phyloP scores from a whole-genome alignment of 1,140 invertebrate genomes.

The Drosophila lacteicornis region DNA sequence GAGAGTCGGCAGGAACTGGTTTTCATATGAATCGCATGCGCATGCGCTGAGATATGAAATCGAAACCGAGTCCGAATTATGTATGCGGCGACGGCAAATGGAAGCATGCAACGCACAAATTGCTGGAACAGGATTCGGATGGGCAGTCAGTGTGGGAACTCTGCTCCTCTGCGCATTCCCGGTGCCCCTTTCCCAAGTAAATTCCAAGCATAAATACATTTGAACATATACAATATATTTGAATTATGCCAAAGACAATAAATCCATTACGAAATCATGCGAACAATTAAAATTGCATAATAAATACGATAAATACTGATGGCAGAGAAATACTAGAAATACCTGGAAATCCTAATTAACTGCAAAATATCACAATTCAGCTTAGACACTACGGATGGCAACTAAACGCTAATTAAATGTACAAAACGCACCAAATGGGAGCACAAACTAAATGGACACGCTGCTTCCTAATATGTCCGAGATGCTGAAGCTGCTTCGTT shows the following conservation, averaged over 20 bases:
- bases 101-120: conserved; percentile 38
- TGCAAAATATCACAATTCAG: conserved; percentile 82
- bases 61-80: conserved; percentile 56
- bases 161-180: conserved; percentile 3
- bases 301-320: conserved; percentile 82
- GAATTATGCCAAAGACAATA: conserved; percentile 70
- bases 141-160: conserved; percentile 30
- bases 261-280: conserved; percentile 81
- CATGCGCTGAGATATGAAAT: conserved; percentile 65
- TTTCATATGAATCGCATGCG: conserved; percentile 50
- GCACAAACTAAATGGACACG: conserved; percentile 63
- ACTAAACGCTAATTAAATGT: conserved; percentile 82
- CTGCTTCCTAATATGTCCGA: conserved; percentile 75
- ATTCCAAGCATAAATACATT: conserved; percentile 37
- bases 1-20: conserved; percentile 40
- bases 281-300: conserved; percentile 83
- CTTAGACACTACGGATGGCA: conserved; percentile 63
- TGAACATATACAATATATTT: conserved; percentile 56
- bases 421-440: conserved; percentile 74
- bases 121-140: conserved; percentile 36
- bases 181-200: not conserved
- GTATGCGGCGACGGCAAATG: conserved; percentile 36
- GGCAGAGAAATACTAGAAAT: conserved; percentile 72
- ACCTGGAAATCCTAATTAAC: conserved; percentile 83
- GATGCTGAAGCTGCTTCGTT: conserved; percentile 78